These are phyloP conservation scores for Montipora capricornis DNA, from an alignment of 64 coral and sea anemone species.

Conservation along the genomic window DNA sequence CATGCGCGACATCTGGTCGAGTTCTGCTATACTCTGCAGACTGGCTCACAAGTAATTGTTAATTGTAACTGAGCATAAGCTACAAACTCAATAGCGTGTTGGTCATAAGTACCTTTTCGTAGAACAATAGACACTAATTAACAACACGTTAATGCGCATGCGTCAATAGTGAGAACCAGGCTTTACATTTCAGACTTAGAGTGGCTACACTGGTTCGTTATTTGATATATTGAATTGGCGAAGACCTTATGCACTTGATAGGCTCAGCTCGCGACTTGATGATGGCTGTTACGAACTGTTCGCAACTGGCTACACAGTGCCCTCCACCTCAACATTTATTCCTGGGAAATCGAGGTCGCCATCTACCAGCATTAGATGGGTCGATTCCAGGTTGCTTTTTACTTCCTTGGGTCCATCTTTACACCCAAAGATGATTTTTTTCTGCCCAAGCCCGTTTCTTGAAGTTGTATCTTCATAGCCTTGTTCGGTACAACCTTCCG, in stretches of 20 bases:
- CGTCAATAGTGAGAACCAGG: too few species aligned
- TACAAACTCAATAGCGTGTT: too few species aligned
- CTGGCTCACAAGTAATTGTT: neutral
- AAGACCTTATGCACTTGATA: slow-evolving; percentile 1
- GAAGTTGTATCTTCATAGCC: slow-evolving; percentile 9
- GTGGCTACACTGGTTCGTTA: neutral
- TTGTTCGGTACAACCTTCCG: slow-evolving; percentile 1
- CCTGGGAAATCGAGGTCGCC: slow-evolving; percentile 9
- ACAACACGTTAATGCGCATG: too few species aligned
- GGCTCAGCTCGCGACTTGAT: neutral
- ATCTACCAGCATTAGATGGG: slow-evolving; percentile 1
- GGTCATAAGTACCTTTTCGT: too few species aligned
- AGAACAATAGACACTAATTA: too few species aligned
- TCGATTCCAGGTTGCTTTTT: slow-evolving; percentile 29
- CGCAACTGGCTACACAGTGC: neutral
- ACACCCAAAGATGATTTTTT: slow-evolving; percentile 56
- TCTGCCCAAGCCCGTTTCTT: slow-evolving; percentile 10
- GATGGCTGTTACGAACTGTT: neutral
- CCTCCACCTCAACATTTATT: neutral
- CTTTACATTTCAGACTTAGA: neutral
- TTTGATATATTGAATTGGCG: neutral
- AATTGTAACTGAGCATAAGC: too few species aligned
- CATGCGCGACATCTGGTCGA: neutral
- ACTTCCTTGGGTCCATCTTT: slow-evolving; percentile 37
- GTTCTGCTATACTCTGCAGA: neutral